Base-by-base conservation (phyloP, 1,140 invertebrate species). In the Phortica variegata region DNA sequence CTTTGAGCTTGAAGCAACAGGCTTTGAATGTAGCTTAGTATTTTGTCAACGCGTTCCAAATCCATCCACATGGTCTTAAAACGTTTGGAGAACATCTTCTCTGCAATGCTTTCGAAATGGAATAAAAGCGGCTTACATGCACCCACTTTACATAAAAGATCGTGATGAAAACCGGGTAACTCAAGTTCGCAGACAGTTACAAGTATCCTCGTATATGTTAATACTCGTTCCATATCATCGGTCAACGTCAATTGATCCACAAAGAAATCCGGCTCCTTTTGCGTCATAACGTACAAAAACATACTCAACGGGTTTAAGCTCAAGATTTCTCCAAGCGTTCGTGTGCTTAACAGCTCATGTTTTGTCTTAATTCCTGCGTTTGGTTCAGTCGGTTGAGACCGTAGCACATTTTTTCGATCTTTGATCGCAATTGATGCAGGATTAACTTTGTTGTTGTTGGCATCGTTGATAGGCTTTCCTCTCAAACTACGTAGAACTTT, bases 181-280 rank as follows among this genome's bases (percentile, higher is more conserved):
- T 72, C 73, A 16, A 82, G 58, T 38, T 77, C 55, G 4, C 79
- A 74, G 26, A 82, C 78, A 38, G 75, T 61, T 20, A 77, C 71
- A 1, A 80, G 72, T 5, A 81, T 77, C 41, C 77, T 68, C 0
- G 65, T 47, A 38, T 73, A 63, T 2, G 56, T 50, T 5, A 49
- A 43, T 2, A 66, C 38, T 3, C 75, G 71, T 21, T 63, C 56
- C 7, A 49, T 46, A 3, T 49, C 54, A 34, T 69, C 66, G 31
- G 56, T 69, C 8, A 33, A 31, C 16, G 16, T 26, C 10, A 68
- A 34, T 50, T 60, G 70, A 42, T 58, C 43, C 3, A 10, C 34
- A 43, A 60, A 57, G 37, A 77, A 69, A 21, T 75, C 47, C 15
- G 49, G 62, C 34, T 76, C 76, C 2, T 51, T 31, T n/a, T n/a